Conservation (phyloP, 2,797 vertebrate genomes). For the Neosilurus hyrtlii region DNA sequence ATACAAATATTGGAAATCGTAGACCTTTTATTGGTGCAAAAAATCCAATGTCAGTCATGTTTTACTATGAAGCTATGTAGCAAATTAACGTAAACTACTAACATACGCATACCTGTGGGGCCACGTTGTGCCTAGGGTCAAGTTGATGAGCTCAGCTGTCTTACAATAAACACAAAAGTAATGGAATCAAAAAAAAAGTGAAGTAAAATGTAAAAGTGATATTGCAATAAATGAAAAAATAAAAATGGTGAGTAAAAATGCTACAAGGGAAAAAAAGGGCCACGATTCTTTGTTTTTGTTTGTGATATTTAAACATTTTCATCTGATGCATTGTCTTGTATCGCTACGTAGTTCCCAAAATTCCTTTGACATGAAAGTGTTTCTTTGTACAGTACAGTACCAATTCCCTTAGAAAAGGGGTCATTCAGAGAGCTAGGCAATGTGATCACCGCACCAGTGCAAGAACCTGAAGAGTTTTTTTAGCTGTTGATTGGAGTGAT, state of each 20-base stretch:
- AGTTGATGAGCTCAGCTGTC: too few species aligned
- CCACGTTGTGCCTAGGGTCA: too few species aligned
- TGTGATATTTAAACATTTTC: background rate
- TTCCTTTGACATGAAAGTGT: too few species aligned
- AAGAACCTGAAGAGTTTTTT: background rate
- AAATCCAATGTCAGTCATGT: too few species aligned
- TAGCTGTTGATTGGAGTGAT: slow-evolving; percentile 3
- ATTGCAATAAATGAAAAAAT: too few species aligned
- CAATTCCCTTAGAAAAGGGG: background rate
- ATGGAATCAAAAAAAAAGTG: background rate
- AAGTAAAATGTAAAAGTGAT: background rate
- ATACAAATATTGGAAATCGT: too few species aligned
- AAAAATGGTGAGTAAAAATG: too few species aligned
- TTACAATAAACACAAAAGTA: background rate
- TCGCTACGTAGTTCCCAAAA: too few species aligned
- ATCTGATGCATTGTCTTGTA: background rate
- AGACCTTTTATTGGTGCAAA: too few species aligned
- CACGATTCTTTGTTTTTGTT: background rate
- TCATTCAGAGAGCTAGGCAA: background rate
- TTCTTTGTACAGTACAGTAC: background rate
- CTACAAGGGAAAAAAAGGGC: background rate
- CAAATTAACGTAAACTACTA: too few species aligned
- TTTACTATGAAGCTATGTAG: too few species aligned
- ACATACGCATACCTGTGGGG: too few species aligned
- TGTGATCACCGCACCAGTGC: background rate